These are phyloP conservation scores for Nemotelus pantherinus DNA, from an alignment of 2,888 invertebrate species.

Conservation along the genomic window DNA sequence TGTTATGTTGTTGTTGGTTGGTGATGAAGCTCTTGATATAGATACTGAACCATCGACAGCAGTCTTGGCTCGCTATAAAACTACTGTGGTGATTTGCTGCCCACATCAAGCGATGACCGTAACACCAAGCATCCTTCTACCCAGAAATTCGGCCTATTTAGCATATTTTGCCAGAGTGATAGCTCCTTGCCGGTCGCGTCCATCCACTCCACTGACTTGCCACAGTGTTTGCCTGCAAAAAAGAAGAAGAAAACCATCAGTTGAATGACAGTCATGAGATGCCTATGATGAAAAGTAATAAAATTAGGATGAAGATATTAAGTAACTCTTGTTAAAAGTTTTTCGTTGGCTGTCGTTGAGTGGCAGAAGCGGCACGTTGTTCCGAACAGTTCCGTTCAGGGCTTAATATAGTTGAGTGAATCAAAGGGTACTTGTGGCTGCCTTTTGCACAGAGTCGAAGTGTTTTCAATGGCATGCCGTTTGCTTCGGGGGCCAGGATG, in stretches of 20 bases:
- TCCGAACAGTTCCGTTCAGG: neutral
- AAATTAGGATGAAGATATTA: conserved; percentile 30
- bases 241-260: conserved; percentile 42
- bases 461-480: too few species aligned
- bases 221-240: conserved; percentile 82
- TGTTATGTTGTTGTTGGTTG: neutral
- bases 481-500: too few species aligned
- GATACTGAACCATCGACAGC: neutral
- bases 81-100: conserved; percentile 40
- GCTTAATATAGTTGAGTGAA: too few species aligned
- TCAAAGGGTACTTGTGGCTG: too few species aligned
- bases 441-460: too few species aligned
- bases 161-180: conserved; percentile 92
- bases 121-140: conserved; percentile 92
- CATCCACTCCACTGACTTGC: conserved; percentile 93
- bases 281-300: conserved; percentile 11
- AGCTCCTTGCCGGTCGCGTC: conserved; percentile 91
- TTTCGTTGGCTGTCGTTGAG: neutral
- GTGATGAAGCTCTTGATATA: neutral
- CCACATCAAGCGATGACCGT: conserved; percentile 78
- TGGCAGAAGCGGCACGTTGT: neutral
- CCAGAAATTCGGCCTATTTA: conserved; percentile 95
- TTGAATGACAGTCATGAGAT: conserved; percentile 20
- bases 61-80: conserved; percentile 6
- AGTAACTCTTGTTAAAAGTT: conserved; percentile 9